Evolutionary conservation across 1,140 invertebrate genomes (phyloP).

Genomic region (Akabosia matsudoensis): DNA sequence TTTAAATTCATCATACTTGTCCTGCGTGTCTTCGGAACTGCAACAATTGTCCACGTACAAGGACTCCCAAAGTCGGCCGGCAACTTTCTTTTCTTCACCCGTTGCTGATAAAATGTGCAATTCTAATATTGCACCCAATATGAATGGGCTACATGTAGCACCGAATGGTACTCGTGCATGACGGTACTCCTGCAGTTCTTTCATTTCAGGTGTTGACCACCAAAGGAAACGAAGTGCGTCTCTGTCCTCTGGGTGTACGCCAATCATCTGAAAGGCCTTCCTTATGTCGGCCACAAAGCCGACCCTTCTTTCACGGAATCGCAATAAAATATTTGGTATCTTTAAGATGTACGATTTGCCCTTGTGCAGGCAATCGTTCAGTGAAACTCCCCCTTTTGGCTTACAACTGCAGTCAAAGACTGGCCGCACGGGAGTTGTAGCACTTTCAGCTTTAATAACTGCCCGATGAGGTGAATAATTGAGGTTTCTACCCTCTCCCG

Average conservation of each 20-base stretch:
- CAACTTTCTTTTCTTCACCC: background rate
- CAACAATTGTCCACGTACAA: conserved; percentile 35
- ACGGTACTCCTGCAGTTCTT: conserved; percentile 19
- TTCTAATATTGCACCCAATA: conserved; percentile 35
- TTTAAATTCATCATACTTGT: conserved; percentile 22
- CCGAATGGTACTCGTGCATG: conserved; percentile 42
- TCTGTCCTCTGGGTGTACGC: background rate
- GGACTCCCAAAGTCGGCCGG: background rate
- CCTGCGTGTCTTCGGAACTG: conserved; percentile 1
- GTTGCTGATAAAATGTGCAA: conserved; percentile 14
- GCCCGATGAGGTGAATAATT: conserved; percentile 32
- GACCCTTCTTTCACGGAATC: conserved; percentile 50
- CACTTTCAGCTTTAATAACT: conserved; percentile 29
- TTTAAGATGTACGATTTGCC: conserved; percentile 52
- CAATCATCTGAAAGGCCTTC: conserved; percentile 14
- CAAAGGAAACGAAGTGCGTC: conserved; percentile 35
- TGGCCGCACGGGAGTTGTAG: conserved; percentile 40
- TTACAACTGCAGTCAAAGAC: conserved; percentile 46
- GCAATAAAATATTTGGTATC: conserved; percentile 49
- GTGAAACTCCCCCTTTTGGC: conserved; percentile 42
- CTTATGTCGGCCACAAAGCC: conserved; percentile 47
- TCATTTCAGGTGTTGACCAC: conserved; percentile 26
- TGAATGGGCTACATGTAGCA: conserved; percentile 37
- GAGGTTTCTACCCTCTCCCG: background rate
- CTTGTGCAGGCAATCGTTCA: conserved; percentile 51